phyloP scores from a whole-genome alignment of 2,113 vertebrate species.

The Pelecanus crispus region DNA sequence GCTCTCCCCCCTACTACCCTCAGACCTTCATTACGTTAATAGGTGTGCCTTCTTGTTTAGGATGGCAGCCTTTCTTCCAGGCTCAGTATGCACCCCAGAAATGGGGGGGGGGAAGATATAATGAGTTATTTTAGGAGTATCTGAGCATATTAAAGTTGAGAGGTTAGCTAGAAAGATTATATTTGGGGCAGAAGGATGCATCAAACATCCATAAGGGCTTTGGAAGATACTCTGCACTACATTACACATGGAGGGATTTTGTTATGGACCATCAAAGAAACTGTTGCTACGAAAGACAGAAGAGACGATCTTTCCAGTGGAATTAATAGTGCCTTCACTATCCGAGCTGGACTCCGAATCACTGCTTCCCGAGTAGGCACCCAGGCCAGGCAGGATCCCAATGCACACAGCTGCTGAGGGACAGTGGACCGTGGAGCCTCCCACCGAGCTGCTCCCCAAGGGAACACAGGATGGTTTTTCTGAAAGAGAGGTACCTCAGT shows the following conservation, averaged over 20 bases:
- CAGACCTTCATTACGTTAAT: background rate
- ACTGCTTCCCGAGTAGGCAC: conserved; percentile 94
- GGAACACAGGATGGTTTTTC: conserved; percentile 61
- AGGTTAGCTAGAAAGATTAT: conserved; percentile 29
- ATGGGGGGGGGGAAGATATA: background rate
- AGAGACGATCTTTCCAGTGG: conserved; percentile 84
- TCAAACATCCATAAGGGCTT: background rate
- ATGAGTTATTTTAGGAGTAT: conserved; percentile 29
- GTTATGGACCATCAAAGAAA: conserved; percentile 75
- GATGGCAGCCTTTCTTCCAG: background rate
- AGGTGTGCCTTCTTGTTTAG: background rate
- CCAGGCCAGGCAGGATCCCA: conserved; percentile 91
- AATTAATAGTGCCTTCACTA: conserved; percentile 89
- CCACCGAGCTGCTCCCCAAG: conserved; percentile 59
- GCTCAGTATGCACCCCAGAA: background rate
- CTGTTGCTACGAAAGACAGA: conserved; percentile 79
- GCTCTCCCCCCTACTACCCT: background rate
- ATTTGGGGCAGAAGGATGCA: conserved; percentile 21
- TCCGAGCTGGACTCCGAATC: conserved; percentile 97
- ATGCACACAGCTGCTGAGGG: conserved; percentile 92
- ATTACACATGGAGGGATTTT: background rate
- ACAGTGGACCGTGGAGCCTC: conserved; percentile 78
- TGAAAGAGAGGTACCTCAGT: conserved; percentile 4
- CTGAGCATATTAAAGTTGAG: background rate
- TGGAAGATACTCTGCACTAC: conserved; percentile 13